Base-by-base conservation (phyloP, 1,140 invertebrate genomes). In the Platyura marginata region DNA sequence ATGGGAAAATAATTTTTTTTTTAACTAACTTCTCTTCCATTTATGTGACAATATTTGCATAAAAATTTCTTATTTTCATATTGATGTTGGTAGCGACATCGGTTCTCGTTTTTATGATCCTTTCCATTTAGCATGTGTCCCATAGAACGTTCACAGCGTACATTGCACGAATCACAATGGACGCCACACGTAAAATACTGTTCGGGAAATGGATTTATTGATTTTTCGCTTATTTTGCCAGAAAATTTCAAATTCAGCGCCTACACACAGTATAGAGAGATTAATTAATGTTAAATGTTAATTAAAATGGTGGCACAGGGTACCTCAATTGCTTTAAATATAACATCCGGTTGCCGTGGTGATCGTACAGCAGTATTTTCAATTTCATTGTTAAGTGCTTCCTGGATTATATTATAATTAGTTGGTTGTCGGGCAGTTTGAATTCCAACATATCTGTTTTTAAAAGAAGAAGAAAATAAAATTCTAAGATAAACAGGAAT, bases 101-200 rank as follows among this genome's bases (percentile, higher is more conserved):
- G 67, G 40, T 79, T 54, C 34, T 59, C 48, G 48, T 63, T 70
- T 9, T 41, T 54, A 61, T 88, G 81, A 11, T 70, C 62, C 42
- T 73, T 66, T 11, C 71, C 72, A 45, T 83, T 79, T n/a, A 66
- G 67, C 40, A 71, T 52, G 57, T 89, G 85, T 41, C 83, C 84
- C 78, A 85, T 85, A 41, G 77, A 81, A 32, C 72, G 67, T 43
- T 59, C 64, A 55, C 85, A 89, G n/a, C 75, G 67, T 41, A 57
- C 60, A 53, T 67, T 69, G 63, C 84, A 89, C 21, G 80, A 79
- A 25, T 77, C 62, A 59, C 83, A 89, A 46, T 71, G 71, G 1
- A 68, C 61, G 9, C 71, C 67, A 57, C 84, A 89, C 0, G 81
- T 82, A 51, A 88, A 86, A 62, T 84, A 84, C 53, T 85, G 74